phyloP scores from a whole-genome alignment of 2,888 invertebrate species.

The Willowsia nigromaculata region DNA sequence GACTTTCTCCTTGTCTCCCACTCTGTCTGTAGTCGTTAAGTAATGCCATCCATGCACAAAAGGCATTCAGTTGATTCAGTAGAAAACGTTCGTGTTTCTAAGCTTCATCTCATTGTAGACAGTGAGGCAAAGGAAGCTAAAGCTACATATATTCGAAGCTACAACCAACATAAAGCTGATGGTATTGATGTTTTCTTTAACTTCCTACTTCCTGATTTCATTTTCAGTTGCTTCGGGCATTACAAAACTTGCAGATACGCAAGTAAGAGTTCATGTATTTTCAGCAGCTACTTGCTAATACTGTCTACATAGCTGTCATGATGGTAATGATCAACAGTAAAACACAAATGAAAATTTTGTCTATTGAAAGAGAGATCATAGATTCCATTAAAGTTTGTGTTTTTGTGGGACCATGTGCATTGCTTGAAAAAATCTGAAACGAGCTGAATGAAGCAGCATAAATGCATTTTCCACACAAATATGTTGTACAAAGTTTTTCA shows the following conservation, averaged over 20 bases:
- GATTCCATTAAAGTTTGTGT: neutral
- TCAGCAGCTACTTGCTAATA: neutral
- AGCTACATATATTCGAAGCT: neutral
- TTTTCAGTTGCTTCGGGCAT: neutral
- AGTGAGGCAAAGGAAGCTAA: neutral
- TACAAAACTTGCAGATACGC: neutral
- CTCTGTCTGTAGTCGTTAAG: neutral
- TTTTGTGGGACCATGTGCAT: neutral
- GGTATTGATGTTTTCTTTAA: constrained; percentile 27
- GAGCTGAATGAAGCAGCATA: neutral
- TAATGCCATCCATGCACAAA: neutral
- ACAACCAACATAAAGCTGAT: neutral
- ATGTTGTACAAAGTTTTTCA: too few species aligned
- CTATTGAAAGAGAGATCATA: neutral
- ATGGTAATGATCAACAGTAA: neutral
- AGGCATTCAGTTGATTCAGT: too few species aligned
- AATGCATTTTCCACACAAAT: neutral
- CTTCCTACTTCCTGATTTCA: constrained; percentile 25
- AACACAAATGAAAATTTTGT: neutral
- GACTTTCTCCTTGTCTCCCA: neutral
- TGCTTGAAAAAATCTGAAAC: neutral
- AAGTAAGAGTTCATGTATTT: too few species aligned
- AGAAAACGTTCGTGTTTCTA: neutral
- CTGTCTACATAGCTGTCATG: neutral
- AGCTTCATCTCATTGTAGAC: neutral